These are phyloP conservation scores for Apostichopus japonicus DNA, from an alignment of 35 echinoderm and acorn worm genomes.

Conservation along the genomic window DNA sequence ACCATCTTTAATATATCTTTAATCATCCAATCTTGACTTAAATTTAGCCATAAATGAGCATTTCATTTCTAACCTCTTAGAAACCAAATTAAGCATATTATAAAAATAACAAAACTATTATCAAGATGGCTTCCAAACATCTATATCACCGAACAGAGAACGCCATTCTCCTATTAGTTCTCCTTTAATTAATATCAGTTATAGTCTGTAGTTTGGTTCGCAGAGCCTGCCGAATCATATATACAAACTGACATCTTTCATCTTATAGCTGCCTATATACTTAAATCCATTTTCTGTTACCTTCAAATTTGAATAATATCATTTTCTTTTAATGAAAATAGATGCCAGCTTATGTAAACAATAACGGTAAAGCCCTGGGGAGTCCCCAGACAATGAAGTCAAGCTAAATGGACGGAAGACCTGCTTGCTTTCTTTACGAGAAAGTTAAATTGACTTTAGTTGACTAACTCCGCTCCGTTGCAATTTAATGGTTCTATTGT, in stretches of 20 bases:
- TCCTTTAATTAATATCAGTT: neutral
- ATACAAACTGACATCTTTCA: neutral
- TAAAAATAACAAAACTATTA: too few species aligned
- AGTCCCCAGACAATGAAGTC: neutral
- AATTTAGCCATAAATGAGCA: too few species aligned
- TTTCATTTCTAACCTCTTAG: too few species aligned
- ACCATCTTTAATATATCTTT: too few species aligned
- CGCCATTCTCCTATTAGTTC: neutral
- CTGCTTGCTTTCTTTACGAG: constrained; percentile 5
- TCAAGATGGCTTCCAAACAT: too few species aligned
- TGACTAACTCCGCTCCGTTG: constrained; percentile 28
- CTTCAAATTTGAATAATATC: constrained; percentile 28
- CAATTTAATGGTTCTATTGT: constrained; percentile 50
- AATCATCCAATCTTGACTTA: too few species aligned
- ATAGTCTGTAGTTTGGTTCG: neutral
- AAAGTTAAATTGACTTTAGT: constrained; percentile 37
- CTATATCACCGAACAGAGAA: too few species aligned
- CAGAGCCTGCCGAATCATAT: neutral
- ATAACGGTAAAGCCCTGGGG: neutral
- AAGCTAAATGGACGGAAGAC: neutral
- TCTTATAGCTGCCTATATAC: neutral
- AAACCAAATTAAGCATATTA: too few species aligned
- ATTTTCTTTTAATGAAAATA: constrained; percentile 30
- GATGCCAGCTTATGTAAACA: constrained; percentile 31
- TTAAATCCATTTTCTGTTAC: neutral